Conservation (phyloP, 2,888 invertebrate species). For the Muschampia plurimacula region DNA sequence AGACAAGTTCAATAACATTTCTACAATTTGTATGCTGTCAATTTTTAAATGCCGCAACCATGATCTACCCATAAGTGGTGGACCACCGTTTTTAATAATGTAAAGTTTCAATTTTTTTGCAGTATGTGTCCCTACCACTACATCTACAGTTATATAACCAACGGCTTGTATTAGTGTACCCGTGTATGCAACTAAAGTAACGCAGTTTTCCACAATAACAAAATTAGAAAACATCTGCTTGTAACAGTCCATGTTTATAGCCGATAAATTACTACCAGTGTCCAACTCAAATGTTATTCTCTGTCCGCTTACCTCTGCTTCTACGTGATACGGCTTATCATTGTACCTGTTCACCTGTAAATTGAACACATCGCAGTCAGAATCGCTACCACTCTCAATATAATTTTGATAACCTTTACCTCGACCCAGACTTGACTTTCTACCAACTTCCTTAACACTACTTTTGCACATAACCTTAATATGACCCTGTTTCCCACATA, state of each 20-base stretch:
- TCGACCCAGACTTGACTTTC: slow-evolving; percentile 12
- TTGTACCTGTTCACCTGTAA: slow-evolving; percentile 20
- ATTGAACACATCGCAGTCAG: slow-evolving; percentile 40
- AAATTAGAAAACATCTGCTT: slow-evolving; percentile 22
- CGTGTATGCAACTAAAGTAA: slow-evolving; percentile 33
- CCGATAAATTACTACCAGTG: slow-evolving; percentile 39
- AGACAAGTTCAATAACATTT: slow-evolving; percentile 5
- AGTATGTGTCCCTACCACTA: slow-evolving; percentile 10
- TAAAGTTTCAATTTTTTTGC: slow-evolving; percentile 30
- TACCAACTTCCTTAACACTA: slow-evolving; percentile 2
- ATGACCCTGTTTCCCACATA: slow-evolving; percentile 37
- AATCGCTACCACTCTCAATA: slow-evolving; percentile 34
- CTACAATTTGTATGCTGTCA: background rate
- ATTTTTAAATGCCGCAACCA: slow-evolving; percentile 10
- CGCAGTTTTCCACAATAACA: slow-evolving; percentile 6
- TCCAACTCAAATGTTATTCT: slow-evolving; percentile 28
- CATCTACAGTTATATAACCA: slow-evolving; percentile 36
- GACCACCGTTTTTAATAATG: slow-evolving; percentile 29
- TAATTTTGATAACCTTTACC: slow-evolving; percentile 15
- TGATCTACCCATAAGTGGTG: slow-evolving; percentile 4
- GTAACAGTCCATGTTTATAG: slow-evolving; percentile 33
- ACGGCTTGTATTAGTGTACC: slow-evolving; percentile 36
- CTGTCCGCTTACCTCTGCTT: slow-evolving; percentile 15
- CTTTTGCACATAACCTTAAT: slow-evolving; percentile 32
- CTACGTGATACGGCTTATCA: slow-evolving; percentile 34